Base-by-base conservation (phyloP, 1,140 invertebrate genomes). In the Alviniconcha marisindica region DNA sequence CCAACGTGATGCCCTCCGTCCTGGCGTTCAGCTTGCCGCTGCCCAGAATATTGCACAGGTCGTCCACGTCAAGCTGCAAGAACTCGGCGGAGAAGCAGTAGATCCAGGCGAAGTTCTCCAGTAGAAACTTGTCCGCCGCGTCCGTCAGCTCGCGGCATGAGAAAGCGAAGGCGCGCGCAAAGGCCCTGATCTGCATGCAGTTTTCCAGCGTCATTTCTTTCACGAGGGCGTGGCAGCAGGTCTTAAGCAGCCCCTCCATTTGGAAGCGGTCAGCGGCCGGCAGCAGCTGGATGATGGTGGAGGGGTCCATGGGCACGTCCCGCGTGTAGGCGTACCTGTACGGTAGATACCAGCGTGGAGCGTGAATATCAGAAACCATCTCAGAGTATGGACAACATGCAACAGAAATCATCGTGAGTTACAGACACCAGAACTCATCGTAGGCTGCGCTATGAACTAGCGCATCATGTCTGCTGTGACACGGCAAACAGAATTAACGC, bases 1-100 rank as follows among this genome's bases (percentile, higher is more conserved):
- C 97, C 92, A 93, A 92, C 44, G 97, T 96, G 83, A 99, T 97
- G 93, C 99, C 98, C 94, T 99, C 98, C 38, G 96, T 97, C 89
- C 97, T 95, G 14, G 99, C 97, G 94, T 99, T 99, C 7, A 99
- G 94, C 93, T 99, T 97, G 93, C 99, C 98, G 85, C 96, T 97
- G 24, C 96, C 96, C 88, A 99, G 97, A 83, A 99, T 98, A 89
- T 98, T 97, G 40, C 98, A 96, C 85, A 99, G 94, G 93, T 99
- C 98, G 79, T 96, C 95, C 28, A 98, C 96, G 24, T 97, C 97
- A 80, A 99, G 94, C 73, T 98, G 94, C 42, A 99, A 94, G 88
- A 95, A 96, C 74, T 95, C 95, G 36, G 96, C 94, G 21, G 96
- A 92, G 91, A 97, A 98, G 0, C 97, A 95, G 98, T 97, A 60